Base-by-base conservation (phyloP, 2,888 invertebrate species). In the Scaptomyza reducta region DNA sequence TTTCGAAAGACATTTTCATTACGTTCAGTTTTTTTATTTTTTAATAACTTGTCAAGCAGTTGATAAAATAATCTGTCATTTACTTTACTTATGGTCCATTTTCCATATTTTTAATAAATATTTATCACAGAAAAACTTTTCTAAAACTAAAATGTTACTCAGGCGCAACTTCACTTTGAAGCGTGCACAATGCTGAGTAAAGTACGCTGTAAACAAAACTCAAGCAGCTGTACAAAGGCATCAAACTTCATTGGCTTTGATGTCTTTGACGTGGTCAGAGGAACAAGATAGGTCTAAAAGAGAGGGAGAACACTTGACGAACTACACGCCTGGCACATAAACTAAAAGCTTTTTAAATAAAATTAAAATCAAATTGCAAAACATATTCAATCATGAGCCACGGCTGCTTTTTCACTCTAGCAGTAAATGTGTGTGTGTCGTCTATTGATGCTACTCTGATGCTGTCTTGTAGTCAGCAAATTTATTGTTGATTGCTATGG, bases 331-430 rank as follows among this genome's bases (percentile, higher is more conserved):
- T 63, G 44, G 46, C 53, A 68, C 67, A 73, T 68, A 70, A 71
- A 78, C 79, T 79, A 78, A 84, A 84, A 84, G 87, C 87, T 82
- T 84, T 84, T 87, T 84, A 84, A 84, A 84, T 84, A 75, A 79
- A 84, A 87, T 84, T 84, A 84, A 84, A 87, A 79, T 84, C 70
- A 69, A 85, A 85, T 82, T 85, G 74, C 77, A 67, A 35, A 62
- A 49, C 56, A 61, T 58, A 50, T 49, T 55, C 50, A 58, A 25
- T 47, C 35, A 38, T 27, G 22, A 22, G 42, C 2, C 27, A 35
- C n/a, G 14, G 11, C 45, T 41, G 29, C 14, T 14, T 38, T 14
- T 10, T 6, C 29, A 31, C n/a, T 25, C 33, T 27, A 18, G 35
- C 31, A 79, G 72, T 79, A 73, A 85, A 75, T 27, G 57, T 49